These are phyloP conservation scores for Idaea biselata DNA, from an alignment of 2,888 invertebrate genomes.

Conservation along the genomic window DNA sequence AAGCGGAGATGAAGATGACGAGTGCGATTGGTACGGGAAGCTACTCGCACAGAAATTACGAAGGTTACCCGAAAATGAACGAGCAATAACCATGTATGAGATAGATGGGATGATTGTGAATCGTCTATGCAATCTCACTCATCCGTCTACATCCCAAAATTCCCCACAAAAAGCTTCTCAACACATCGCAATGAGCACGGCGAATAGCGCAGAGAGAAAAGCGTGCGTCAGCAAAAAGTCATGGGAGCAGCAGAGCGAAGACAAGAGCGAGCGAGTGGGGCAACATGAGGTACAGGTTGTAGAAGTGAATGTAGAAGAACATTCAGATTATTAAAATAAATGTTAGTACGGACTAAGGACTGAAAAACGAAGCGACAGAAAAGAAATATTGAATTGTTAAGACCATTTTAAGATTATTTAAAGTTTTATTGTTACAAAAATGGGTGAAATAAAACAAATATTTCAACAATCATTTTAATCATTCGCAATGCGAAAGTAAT, in stretches of 20 bases:
- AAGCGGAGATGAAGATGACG: not conserved
- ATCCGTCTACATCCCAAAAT: not conserved
- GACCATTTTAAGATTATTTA: not conserved
- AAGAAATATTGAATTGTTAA: not conserved
- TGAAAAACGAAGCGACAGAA: not conserved
- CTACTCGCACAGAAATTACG: not conserved
- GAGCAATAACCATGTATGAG: not conserved
- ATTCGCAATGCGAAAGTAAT: conserved; percentile 37
- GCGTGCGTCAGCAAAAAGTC: not conserved
- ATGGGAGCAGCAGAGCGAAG: not conserved
- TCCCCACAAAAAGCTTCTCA: not conserved
- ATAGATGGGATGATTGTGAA: not conserved
- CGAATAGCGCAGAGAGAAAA: not conserved
- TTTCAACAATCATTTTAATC: conserved; percentile 35
- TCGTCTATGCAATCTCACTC: not conserved
- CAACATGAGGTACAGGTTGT: not conserved
- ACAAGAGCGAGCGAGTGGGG: not conserved
- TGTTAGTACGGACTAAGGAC: not conserved
- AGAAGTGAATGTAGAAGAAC: not conserved
- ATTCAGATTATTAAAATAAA: not conserved
- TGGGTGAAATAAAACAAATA: conserved; percentile 27
- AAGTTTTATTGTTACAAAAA: conserved; percentile 12
- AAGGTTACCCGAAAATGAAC: not conserved
- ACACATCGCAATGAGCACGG: not conserved
- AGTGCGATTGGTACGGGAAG: not conserved